A percentile compares a stretch with the other conserved stretches of the same genome.
Conservation (phyloP, 2,797 vertebrate genomes). For the Denticeps clupeoides region DNA sequence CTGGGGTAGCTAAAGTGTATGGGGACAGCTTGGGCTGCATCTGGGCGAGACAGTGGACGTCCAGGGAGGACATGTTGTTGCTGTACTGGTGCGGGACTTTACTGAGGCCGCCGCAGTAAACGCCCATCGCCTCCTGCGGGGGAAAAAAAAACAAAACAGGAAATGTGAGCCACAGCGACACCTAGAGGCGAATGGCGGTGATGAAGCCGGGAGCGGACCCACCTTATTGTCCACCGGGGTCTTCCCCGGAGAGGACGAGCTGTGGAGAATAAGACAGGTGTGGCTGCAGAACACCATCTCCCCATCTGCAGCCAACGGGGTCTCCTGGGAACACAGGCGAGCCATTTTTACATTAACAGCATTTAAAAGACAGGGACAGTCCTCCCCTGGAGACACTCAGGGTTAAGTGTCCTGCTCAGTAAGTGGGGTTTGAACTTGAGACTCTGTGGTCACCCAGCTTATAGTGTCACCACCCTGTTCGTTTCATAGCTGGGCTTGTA, state of each 20-base stretch:
- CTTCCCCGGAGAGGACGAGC: conserved; percentile 71
- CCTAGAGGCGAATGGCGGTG: not conserved
- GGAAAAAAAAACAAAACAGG: not conserved
- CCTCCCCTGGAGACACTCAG: too few species aligned
- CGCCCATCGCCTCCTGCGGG: conserved; percentile 61
- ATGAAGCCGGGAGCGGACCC: conserved; percentile 21
- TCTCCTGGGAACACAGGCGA: conserved; percentile 39
- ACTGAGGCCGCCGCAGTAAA: too few species aligned
- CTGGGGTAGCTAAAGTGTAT: conserved; percentile 32
- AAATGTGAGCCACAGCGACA: not conserved
- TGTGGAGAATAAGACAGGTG: conserved; percentile 90
- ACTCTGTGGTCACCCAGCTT: too few species aligned
- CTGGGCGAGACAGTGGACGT: conserved; percentile 87
- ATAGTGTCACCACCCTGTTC: too few species aligned
- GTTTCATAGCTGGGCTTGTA: too few species aligned
- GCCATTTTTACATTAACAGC: too few species aligned
- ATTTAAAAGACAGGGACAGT: not conserved
- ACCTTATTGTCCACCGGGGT: conserved; percentile 71
- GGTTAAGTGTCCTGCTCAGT: too few species aligned
- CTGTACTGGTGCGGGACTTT: conserved; percentile 94
- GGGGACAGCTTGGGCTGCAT: conserved; percentile 74
- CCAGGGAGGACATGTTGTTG: conserved; percentile 88
- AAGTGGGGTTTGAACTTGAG: too few species aligned
- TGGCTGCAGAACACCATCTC: conserved; percentile 93
- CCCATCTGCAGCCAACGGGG: conserved; percentile 58